phyloP scores from a whole-genome alignment of 2,113 vertebrate species.

The Chloebia gouldiae region DNA sequence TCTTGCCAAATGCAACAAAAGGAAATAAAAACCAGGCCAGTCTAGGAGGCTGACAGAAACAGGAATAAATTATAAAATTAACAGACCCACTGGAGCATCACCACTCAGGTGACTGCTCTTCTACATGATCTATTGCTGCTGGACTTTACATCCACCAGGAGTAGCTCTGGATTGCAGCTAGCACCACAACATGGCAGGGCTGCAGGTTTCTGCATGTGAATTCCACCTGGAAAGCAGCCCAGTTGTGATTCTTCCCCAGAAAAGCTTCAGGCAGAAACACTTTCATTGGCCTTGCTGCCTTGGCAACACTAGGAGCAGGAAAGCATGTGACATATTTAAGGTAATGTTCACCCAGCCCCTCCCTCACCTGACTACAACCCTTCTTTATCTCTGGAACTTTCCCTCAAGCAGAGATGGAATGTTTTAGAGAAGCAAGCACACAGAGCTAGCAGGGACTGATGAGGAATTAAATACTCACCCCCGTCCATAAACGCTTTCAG shows the following conservation, averaged over 20 bases:
- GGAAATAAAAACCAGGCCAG: not conserved
- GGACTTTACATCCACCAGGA: not conserved
- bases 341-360: not conserved
- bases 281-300: slow-evolving; percentile 37
- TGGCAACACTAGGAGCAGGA: slow-evolving; percentile 30
- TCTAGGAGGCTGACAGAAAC: slow-evolving; percentile 2
- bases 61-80: slow-evolving; percentile 13
- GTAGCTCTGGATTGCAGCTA: not conserved
- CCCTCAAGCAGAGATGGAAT: not conserved
- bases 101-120: not conserved
- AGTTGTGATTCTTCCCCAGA: slow-evolving; percentile 12
- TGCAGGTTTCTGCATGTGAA: slow-evolving; percentile 35
- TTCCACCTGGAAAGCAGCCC: slow-evolving; percentile 39
- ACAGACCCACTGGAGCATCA: not conserved
- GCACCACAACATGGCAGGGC: not conserved
- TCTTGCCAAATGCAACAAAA: slow-evolving; percentile 8
- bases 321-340: slow-evolving; percentile 49
- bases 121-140: not conserved
- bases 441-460: not conserved
- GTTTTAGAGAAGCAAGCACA: not conserved
- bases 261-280: slow-evolving; percentile 34
- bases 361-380: slow-evolving; percentile 55
- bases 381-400: not conserved
- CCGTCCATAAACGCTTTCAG: slow-evolving; percentile 83
- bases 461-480: slow-evolving; percentile 72